Conservation (phyloP, 2,888 invertebrate species). For the Drosophila infuscata region DNA sequence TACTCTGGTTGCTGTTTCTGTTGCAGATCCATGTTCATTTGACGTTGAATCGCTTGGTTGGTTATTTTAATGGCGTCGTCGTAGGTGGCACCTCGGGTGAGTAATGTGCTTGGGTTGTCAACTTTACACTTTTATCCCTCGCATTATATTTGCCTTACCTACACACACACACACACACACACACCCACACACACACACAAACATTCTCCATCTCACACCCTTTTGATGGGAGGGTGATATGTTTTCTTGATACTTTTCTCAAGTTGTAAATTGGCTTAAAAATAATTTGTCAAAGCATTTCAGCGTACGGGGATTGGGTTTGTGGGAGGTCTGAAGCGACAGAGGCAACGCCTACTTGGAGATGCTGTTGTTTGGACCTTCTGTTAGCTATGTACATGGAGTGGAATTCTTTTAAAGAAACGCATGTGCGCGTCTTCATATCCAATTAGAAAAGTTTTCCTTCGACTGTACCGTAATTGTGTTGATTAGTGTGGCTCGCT, state of each 20-base stretch:
- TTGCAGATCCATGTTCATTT: conserved; percentile 66
- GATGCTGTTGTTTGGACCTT: conserved; percentile 61
- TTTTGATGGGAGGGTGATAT: conserved; percentile 65
- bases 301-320: conserved; percentile 56
- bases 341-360: conserved; percentile 38
- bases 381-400: conserved; percentile 28
- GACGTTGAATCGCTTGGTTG: conserved; percentile 79
- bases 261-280: conserved; percentile 83
- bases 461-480: conserved; percentile 75
- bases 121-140: conserved; percentile 80
- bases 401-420: conserved; percentile 71
- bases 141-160: conserved; percentile 80
- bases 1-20: conserved; percentile 59
- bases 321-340: conserved; percentile 26
- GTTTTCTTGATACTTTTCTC: conserved; percentile 79
- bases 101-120: conserved; percentile 81
- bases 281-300: conserved; percentile 82
- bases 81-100: conserved; percentile 76
- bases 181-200: conserved; percentile 12
- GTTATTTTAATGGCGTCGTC: conserved; percentile 72
- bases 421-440: conserved; percentile 81
- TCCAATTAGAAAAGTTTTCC: conserved; percentile 80
- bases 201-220: conserved; percentile 22
- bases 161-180: conserved; percentile 6
- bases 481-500: conserved; percentile 80